Conservation (phyloP, 2,113 vertebrate genomes). For the Entomyzon cyanotis region DNA sequence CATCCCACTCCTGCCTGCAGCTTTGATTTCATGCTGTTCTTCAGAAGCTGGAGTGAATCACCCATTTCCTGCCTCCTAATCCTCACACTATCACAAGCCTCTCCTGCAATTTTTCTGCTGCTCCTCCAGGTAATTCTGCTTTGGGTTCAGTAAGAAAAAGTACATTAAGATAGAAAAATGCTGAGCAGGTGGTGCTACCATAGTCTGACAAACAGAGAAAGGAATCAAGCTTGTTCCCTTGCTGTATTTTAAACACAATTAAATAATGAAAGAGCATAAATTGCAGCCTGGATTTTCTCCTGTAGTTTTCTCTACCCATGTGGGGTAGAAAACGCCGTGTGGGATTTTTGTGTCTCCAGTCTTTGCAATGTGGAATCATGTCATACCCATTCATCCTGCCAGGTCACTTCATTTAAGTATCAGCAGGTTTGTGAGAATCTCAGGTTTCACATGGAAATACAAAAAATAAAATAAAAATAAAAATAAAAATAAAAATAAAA, state of each 20-base stretch:
- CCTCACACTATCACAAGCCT: neutral
- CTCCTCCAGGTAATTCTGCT: neutral
- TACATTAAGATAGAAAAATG: neutral
- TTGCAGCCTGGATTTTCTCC: neutral
- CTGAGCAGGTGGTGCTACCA: neutral
- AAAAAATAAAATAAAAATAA: neutral
- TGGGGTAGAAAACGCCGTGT: neutral
- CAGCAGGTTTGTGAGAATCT: neutral
- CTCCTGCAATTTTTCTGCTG: neutral
- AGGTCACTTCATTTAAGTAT: neutral
- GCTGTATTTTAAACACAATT: neutral
- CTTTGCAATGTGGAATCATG: neutral
- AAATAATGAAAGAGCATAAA: slow-evolving; percentile 32
- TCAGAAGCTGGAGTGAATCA: neutral
- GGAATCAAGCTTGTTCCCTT: neutral
- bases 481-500: too few species aligned
- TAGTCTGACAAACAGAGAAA: neutral
- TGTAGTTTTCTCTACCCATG: neutral
- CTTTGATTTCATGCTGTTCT: neutral
- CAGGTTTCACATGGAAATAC: neutral
- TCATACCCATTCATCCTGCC: neutral
- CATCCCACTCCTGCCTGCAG: neutral
- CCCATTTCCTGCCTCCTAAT: neutral
- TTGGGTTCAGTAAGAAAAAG: neutral
- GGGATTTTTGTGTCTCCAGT: neutral